phyloP scores from a whole-genome alignment of 2,888 invertebrate species.

The Cybosia mesomella region DNA sequence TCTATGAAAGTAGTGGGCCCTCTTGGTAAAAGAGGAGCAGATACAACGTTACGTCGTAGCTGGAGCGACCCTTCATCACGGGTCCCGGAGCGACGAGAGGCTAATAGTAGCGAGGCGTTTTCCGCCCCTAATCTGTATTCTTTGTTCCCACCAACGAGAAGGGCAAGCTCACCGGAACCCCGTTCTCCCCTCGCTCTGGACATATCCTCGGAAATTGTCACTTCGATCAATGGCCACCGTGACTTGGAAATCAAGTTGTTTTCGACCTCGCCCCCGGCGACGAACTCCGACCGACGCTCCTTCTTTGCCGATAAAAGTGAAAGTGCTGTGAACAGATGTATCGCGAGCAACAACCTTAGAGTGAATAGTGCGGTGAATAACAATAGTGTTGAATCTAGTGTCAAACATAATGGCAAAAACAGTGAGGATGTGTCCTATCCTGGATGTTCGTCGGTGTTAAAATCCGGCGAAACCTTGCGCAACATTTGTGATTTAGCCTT shows the following conservation, averaged over 20 bases:
- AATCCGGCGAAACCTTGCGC: constrained; percentile 71
- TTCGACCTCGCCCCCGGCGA: constrained; percentile 87
- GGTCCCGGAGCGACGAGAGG: constrained; percentile 76
- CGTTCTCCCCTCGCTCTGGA: constrained; percentile 86
- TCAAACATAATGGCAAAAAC: constrained; percentile 70
- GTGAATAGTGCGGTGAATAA: constrained; percentile 80
- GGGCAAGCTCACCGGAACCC: constrained; percentile 77
- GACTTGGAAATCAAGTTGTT: constrained; percentile 93
- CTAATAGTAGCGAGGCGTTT: constrained; percentile 69
- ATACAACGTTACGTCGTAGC: constrained; percentile 85
- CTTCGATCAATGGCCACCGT: constrained; percentile 91
- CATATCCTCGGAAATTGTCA: constrained; percentile 92
- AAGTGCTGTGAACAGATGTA: constrained; percentile 82
- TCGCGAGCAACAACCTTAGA: constrained; percentile 73
- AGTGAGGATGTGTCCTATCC: constrained; percentile 76
- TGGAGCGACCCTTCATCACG: constrained; percentile 89
- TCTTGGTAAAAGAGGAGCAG: constrained; percentile 73
- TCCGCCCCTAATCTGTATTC: constrained; percentile 83
- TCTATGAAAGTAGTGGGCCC: constrained; percentile 84
- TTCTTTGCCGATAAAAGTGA: constrained; percentile 84
- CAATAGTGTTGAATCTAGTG: constrained; percentile 73
- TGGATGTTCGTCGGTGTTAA: constrained; percentile 71
- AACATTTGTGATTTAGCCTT: constrained; percentile 86
- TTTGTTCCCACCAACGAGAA: constrained; percentile 78
- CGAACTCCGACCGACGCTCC: constrained; percentile 78